Evolutionary conservation across 2,113 vertebrate genomes (phyloP).

Genomic region (Climacteris rufus): DNA sequence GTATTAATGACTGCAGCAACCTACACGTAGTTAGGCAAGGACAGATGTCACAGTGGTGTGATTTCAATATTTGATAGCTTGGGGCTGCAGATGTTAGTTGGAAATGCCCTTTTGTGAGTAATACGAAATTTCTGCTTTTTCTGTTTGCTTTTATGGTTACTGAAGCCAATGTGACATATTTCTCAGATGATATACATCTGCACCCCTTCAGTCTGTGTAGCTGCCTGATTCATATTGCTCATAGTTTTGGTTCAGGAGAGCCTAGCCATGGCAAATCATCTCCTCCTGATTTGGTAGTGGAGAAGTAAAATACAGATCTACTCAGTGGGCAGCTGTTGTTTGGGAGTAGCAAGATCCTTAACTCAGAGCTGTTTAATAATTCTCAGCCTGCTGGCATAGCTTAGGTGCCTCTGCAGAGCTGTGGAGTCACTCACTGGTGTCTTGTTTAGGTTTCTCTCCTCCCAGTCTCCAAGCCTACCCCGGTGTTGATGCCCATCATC

Average conservation of each 20-base stretch:
- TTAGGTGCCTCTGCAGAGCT: not conserved
- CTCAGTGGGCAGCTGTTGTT: not conserved
- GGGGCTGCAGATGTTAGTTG: not conserved
- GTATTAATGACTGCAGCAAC: not conserved
- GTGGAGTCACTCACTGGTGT: not conserved
- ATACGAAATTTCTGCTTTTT: not conserved
- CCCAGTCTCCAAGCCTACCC: not conserved
- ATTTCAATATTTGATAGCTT: not conserved
- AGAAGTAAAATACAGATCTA: not conserved
- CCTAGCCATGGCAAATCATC: not conserved
- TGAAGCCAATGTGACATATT: not conserved
- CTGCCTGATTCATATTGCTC: not conserved
- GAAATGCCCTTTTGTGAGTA: not conserved
- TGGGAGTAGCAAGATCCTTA: not conserved
- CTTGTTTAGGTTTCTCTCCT: not conserved
- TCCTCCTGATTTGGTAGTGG: not conserved
- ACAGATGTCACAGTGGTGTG: not conserved
- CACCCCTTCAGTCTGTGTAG: not conserved
- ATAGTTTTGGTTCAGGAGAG: not conserved
- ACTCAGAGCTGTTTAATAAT: not conserved
- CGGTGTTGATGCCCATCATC: not conserved
- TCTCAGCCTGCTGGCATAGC: not conserved
- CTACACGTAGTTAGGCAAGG: not conserved
- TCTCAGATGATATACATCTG: not conserved
- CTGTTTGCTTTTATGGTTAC: not conserved